Evolutionary conservation across 2,888 invertebrate genomes (phyloP).

Genomic region (Chloromyia formosa): DNA sequence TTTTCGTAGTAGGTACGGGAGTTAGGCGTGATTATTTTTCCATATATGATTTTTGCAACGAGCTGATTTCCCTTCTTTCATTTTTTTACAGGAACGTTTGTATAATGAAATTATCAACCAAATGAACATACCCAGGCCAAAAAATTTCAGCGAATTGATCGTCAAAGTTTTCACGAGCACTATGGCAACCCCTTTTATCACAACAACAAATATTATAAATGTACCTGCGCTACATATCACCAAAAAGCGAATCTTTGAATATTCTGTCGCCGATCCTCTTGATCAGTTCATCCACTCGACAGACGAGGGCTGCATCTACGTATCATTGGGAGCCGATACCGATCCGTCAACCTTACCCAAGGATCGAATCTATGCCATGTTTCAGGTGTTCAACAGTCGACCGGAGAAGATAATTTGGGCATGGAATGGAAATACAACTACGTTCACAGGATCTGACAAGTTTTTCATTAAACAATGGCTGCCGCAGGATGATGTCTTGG

Average conservation of each 20-base stretch:
- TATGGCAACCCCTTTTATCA: slow-evolving; percentile 29
- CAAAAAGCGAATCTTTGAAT: slow-evolving; percentile 32
- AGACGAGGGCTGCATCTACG: slow-evolving; percentile 45
- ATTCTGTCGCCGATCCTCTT: slow-evolving; percentile 38
- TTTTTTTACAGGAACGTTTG: neutral
- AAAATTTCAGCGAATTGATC: neutral
- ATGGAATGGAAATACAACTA: slow-evolving; percentile 47
- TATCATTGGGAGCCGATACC: slow-evolving; percentile 45
- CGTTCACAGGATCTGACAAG: slow-evolving; percentile 21
- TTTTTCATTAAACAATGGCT: slow-evolving; percentile 45
- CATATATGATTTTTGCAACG: neutral
- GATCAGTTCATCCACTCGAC: slow-evolving; percentile 46
- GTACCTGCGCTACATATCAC: slow-evolving; percentile 45
- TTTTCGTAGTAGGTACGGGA: too few relatives aligned
- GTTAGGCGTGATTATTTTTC: too few relatives aligned
- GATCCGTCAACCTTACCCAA: slow-evolving; percentile 39
- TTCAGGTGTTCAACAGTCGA: slow-evolving; percentile 40
- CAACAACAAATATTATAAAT: slow-evolving; percentile 6
- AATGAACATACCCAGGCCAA: neutral
- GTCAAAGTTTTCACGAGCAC: slow-evolving; percentile 45
- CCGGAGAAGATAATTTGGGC: slow-evolving; percentile 48
- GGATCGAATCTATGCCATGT: slow-evolving; percentile 37
- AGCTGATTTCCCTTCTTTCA: too few relatives aligned
- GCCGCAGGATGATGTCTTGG: slow-evolving; percentile 47
- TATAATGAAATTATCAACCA: neutral